Percentiles rank a stretch among this genome's conserved stretches.
These are phyloP conservation scores for Amyelois transitella DNA, from an alignment of 1,140 invertebrate species.

Conservation along the genomic window DNA sequence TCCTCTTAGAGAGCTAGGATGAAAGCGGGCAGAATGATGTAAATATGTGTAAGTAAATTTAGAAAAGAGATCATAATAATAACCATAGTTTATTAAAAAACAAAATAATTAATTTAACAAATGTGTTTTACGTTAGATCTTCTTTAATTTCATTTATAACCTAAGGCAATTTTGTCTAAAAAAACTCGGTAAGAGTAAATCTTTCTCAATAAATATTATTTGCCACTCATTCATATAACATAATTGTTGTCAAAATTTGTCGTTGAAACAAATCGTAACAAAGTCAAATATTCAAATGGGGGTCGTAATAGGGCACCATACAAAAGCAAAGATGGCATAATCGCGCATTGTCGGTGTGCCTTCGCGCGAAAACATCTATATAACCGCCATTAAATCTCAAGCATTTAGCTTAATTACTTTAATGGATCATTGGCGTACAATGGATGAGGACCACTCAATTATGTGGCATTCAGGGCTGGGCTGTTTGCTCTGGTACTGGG, in stretches of 20 bases:
- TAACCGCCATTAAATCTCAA: conserved; percentile 51
- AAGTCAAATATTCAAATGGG: not conserved
- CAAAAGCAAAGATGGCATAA: not conserved
- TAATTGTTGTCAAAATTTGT: not conserved
- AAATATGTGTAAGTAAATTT: too few species aligned
- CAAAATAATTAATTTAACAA: too few species aligned
- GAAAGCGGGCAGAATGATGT: too few species aligned
- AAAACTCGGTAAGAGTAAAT: too few species aligned
- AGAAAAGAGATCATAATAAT: too few species aligned
- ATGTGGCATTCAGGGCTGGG: conserved; percentile 52
- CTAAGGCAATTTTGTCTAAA: too few species aligned
- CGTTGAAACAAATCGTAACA: too few species aligned
- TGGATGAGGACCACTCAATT: conserved; percentile 55
- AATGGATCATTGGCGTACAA: conserved; percentile 38
- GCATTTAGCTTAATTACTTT: conserved; percentile 54
- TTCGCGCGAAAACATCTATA: conserved; percentile 44
- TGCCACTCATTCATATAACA: not conserved
- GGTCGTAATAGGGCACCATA: not conserved
- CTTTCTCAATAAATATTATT: too few species aligned
- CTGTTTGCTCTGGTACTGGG: conserved; percentile 50
- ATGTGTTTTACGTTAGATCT: too few species aligned
- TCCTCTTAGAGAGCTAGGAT: too few species aligned
- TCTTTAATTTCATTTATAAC: too few species aligned
- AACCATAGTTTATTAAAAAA: too few species aligned
- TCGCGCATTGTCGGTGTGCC: conserved; percentile 12